Evolutionary conservation across 2,888 invertebrate genomes (phyloP).

Genomic region (Phragmatobia fuliginosa): DNA sequence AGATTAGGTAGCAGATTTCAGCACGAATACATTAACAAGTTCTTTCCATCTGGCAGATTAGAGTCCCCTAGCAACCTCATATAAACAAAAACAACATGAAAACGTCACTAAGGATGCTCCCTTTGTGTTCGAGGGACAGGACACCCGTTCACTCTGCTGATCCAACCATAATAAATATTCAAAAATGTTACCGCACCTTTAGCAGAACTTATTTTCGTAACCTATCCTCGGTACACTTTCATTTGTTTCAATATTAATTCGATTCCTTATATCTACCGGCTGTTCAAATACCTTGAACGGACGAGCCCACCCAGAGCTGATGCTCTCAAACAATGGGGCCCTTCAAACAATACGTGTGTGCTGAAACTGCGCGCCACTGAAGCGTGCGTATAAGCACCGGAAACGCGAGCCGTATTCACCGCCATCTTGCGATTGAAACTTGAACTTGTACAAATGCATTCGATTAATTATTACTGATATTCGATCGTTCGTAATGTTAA

Average conservation of each 20-base stretch:
- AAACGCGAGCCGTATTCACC: conserved; percentile 38
- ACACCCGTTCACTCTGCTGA: no score
- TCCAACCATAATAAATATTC: background rate
- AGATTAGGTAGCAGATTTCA: no score
- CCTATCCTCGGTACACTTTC: background rate
- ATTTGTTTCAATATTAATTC: conserved; percentile 19
- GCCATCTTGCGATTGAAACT: conserved; percentile 55
- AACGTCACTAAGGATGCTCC: no score
- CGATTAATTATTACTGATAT: conserved; percentile 38
- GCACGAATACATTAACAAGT: no score
- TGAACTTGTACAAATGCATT: conserved; percentile 49
- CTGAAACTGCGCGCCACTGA: conserved; percentile 52
- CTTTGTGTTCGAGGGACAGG: no score
- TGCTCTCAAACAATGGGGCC: conserved; percentile 43
- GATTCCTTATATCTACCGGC: conserved; percentile 16
- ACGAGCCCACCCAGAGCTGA: conserved; percentile 40
- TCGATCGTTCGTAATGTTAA: conserved; percentile 29
- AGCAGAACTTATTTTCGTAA: background rate
- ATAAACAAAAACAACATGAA: no score
- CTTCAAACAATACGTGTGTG: conserved; percentile 44
- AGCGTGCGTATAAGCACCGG: conserved; percentile 44
- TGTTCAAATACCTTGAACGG: conserved; percentile 41
- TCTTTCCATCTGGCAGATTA: no score
- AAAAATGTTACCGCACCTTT: background rate
- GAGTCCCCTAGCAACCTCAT: no score